A percentile compares a stretch with the other conserved stretches of the same genome.
These are phyloP conservation scores for Shinisaurus crocodilurus DNA, from an alignment of 2,113 vertebrate genomes.

Conservation along the genomic window DNA sequence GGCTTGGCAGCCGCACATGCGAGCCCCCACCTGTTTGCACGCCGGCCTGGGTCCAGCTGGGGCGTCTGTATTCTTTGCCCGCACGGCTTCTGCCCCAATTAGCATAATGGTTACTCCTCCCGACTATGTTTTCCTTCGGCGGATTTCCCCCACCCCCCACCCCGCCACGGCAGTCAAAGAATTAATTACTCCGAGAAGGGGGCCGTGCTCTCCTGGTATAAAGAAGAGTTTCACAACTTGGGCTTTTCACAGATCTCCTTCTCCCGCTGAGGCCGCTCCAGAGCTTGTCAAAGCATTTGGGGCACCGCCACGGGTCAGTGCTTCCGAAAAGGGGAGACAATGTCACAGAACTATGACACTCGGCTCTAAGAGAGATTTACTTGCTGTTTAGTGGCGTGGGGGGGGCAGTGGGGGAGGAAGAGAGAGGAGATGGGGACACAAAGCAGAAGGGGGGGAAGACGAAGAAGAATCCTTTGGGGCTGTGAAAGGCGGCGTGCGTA, in stretches of 20 bases:
- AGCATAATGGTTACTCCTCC: constrained; percentile 60
- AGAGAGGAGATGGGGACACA: background rate
- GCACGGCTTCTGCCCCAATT: constrained; percentile 15
- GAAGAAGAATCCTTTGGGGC: background rate
- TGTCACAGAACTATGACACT: constrained; percentile 27
- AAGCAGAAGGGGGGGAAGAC: background rate
- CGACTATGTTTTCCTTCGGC: constrained; percentile 67
- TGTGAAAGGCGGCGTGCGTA: constrained; percentile 6
- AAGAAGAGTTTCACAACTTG: constrained; percentile 72
- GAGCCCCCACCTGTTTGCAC: background rate
- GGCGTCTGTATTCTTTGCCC: constrained; percentile 39
- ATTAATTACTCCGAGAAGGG: constrained; percentile 77
- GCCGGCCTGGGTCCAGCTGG: background rate
- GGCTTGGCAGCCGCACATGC: background rate
- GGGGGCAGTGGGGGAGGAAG: background rate
- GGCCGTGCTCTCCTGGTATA: constrained; percentile 55
- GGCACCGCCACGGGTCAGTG: constrained; percentile 68
- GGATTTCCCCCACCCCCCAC: background rate
- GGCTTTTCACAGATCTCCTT: constrained; percentile 60
- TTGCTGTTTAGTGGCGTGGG: constrained; percentile 1
- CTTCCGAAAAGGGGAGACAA: constrained; percentile 53
- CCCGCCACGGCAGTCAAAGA: constrained; percentile 71
- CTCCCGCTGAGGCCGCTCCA: constrained; percentile 68
- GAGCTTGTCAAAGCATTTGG: constrained; percentile 73
- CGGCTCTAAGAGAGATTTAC: constrained; percentile 55